phyloP scores from a whole-genome alignment of 2,797 vertebrate genomes.

The Coilia nasus region DNA sequence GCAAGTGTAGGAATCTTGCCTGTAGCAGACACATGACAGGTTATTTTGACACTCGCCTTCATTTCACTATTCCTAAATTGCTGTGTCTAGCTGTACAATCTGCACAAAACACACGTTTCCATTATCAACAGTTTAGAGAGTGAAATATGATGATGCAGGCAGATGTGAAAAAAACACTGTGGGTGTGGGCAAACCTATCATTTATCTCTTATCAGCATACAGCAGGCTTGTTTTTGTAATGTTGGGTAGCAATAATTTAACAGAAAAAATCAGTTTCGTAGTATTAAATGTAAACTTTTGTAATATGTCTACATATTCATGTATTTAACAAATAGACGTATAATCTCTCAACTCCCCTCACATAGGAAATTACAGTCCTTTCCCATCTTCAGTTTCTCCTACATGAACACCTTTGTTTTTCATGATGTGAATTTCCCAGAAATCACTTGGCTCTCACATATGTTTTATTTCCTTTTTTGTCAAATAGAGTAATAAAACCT shows the following conservation, averaged over 20 bases:
- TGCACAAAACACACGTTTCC: slow-evolving; percentile 7
- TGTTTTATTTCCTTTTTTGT: neutral
- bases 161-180: neutral
- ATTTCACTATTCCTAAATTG: slow-evolving; percentile 7
- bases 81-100: slow-evolving; percentile 15
- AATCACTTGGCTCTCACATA: neutral
- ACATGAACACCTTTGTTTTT: neutral
- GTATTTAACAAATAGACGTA: neutral
- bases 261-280: neutral
- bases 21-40: neutral
- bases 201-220: neutral
- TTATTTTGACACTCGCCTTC: neutral
- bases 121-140: slow-evolving; percentile 6
- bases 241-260: neutral
- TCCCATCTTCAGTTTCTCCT: neutral
- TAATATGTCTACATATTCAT: neutral
- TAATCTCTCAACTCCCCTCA: neutral
- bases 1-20: neutral
- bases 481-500: neutral
- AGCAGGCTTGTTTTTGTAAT: neutral
- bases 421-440: neutral
- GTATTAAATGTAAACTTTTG: neutral
- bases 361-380: neutral
- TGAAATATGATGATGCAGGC: slow-evolving; percentile 7
- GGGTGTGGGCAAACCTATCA: neutral